phyloP scores from a whole-genome alignment of 2,797 vertebrate genomes.

The Rallus crepitans region DNA sequence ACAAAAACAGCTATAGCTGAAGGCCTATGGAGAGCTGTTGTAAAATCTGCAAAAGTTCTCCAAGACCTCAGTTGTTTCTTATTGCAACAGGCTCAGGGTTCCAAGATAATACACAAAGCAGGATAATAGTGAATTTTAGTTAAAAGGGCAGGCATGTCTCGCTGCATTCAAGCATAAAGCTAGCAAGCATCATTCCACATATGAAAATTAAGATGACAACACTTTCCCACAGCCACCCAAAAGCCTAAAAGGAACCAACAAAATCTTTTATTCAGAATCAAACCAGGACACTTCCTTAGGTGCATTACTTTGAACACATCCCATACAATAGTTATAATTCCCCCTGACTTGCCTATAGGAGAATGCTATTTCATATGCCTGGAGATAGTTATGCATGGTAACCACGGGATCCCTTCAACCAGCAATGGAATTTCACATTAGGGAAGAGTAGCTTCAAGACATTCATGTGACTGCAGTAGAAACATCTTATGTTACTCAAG shows the following conservation, averaged over 20 bases:
- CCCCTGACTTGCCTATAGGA: neutral
- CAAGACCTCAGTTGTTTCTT: neutral
- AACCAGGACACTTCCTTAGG: neutral
- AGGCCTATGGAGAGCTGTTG: accelerated
- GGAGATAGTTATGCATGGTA: neutral
- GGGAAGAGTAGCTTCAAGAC: constrained; percentile 44
- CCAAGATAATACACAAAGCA: neutral
- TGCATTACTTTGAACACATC: neutral
- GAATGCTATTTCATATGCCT: neutral
- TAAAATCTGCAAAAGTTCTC: neutral
- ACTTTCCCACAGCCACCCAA: neutral
- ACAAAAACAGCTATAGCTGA: neutral
- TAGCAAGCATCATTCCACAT: neutral
- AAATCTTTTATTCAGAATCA: neutral
- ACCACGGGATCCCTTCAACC: neutral
- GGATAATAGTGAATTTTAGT: neutral
- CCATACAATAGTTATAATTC: neutral
- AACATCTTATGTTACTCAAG: constrained; percentile 38
- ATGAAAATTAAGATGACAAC: neutral
- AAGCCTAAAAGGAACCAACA: neutral
- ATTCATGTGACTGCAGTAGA: constrained; percentile 26
- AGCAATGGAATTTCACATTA: neutral
- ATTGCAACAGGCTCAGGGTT: neutral
- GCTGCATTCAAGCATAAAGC: neutral
- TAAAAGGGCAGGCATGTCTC: neutral